Percentiles rank a stretch among this genome's conserved stretches.
Evolutionary conservation across 2,888 invertebrate genomes (phyloP).

Genomic region (Autographa pulchrina): DNA sequence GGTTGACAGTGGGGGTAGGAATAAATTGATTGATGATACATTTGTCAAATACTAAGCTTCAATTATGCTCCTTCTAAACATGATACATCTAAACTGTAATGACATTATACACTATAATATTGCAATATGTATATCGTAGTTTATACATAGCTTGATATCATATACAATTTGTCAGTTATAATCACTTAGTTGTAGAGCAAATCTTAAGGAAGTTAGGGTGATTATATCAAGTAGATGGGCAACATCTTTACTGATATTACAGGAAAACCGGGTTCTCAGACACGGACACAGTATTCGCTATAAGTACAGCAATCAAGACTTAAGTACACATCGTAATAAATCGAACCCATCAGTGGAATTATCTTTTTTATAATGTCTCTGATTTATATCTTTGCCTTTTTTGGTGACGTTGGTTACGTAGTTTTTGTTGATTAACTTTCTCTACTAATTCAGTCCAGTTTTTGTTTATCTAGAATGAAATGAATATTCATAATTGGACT

Average conservation of each 20-base stretch:
- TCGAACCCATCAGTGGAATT: background rate
- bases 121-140: background rate
- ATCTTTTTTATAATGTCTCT: background rate
- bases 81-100: no score
- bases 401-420: background rate
- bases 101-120: no score
- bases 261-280: background rate
- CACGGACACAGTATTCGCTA: background rate
- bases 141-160: background rate
- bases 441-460: background rate
- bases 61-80: slow-evolving; percentile 21
- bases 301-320: background rate
- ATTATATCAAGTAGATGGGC: background rate
- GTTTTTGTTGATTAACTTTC: background rate
- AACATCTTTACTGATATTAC: background rate
- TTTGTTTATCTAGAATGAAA: background rate
- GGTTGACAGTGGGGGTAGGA: slow-evolving; percentile 26
- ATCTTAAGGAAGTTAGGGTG: background rate
- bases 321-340: background rate
- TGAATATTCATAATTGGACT: background rate
- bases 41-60: slow-evolving; percentile 12
- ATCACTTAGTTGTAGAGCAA: background rate
- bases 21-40: slow-evolving; percentile 48
- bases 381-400: background rate
- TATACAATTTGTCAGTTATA: background rate